Evolutionary conservation across 2,888 invertebrate species (phyloP).

Genomic region (Cephus spinipes): DNA sequence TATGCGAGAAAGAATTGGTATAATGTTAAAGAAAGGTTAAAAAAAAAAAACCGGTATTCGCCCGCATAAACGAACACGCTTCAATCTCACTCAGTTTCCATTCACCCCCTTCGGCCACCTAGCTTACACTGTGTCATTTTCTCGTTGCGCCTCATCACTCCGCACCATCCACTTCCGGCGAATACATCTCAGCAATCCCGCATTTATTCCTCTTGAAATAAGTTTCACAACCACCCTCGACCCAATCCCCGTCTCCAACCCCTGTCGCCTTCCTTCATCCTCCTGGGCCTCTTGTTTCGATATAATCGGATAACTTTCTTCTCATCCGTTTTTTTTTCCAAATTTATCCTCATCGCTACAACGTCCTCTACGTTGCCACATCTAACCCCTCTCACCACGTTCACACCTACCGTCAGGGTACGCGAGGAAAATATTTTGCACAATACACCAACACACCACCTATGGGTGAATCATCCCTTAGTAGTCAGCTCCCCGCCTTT

Average conservation of each 20-base stretch:
- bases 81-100: not conserved
- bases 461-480: not conserved
- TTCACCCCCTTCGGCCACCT: not conserved
- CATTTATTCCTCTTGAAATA: not conserved
- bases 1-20: not conserved
- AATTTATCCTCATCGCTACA: not conserved
- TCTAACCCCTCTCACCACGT: not conserved
- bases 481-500: not conserved
- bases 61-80: not conserved
- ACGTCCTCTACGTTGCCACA: not conserved
- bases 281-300: conserved; percentile 18
- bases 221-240: not conserved
- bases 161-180: not conserved
- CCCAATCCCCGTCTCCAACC: not conserved
- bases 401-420: not conserved
- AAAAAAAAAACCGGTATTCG: not conserved
- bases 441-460: not conserved
- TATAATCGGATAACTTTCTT: conserved; percentile 22
- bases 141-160: not conserved
- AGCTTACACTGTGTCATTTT: not conserved
- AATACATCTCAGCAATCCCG: not conserved
- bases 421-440: not conserved
- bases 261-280: not conserved
- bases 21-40: not conserved
- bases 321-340: not conserved